Conservation (phyloP, 2,113 vertebrate species). For the Erythrolamprus reginae region DNA sequence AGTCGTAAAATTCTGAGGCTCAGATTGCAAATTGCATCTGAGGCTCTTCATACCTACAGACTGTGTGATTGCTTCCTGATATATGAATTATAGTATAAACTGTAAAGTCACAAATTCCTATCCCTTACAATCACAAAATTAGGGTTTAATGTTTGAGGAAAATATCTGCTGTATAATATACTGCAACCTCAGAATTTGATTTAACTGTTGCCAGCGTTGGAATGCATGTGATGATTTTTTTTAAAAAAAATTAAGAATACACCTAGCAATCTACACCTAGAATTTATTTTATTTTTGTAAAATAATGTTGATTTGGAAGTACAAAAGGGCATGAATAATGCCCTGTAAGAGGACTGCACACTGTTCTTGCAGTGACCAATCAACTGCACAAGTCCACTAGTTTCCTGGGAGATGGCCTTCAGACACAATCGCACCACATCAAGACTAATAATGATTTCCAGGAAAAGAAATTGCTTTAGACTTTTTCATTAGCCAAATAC, state of each 20-base stretch:
- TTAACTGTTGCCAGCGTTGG: background rate
- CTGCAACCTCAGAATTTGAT: background rate
- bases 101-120: background rate
- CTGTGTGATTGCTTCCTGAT: background rate
- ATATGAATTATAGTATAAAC: background rate
- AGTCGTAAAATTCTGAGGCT: background rate
- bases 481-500: conserved; percentile 12
- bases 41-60: background rate
- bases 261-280: too few relatives aligned
- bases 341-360: background rate
- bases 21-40: background rate
- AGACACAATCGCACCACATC: background rate
- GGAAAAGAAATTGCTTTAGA: background rate
- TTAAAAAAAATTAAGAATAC: background rate
- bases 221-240: background rate
- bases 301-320: background rate
- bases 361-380: background rate
- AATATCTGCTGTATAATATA: background rate
- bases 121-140: background rate
- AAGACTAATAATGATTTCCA: background rate
- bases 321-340: background rate
- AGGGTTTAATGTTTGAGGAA: background rate
- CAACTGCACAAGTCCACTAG: background rate
- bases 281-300: too few relatives aligned
- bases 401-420: background rate